phyloP scores from a whole-genome alignment of 2,797 vertebrate genomes.

The Lacerta viridis region DNA sequence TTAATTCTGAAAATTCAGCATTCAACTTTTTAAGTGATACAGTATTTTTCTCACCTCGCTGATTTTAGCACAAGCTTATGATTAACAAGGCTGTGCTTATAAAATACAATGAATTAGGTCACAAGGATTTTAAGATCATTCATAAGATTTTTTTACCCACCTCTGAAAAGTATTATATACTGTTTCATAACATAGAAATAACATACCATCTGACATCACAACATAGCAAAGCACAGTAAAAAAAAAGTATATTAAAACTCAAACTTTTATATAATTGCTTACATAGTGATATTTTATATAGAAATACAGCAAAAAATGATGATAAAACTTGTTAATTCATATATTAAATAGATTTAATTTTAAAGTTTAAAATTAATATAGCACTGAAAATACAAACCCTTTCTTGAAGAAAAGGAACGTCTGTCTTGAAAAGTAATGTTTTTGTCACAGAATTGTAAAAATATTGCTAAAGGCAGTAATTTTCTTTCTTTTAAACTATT shows the following conservation, averaged over 20 bases:
- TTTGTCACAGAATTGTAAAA: constrained; percentile 30
- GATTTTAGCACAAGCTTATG: constrained; percentile 44
- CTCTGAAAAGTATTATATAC: constrained; percentile 33
- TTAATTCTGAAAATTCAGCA: constrained; percentile 40
- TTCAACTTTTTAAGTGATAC: constrained; percentile 28
- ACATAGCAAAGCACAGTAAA: constrained; percentile 24
- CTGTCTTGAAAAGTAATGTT: not conserved
- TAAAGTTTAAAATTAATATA: not conserved
- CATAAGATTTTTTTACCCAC: constrained; percentile 7
- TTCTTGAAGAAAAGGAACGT: not conserved
- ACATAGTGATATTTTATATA: not conserved
- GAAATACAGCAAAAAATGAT: not conserved
- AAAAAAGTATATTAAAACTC: not conserved
- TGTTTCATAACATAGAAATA: not conserved
- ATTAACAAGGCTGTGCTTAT: constrained; percentile 41
- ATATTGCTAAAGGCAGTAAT: not conserved
- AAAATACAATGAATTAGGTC: accelerated
- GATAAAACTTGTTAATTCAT: not conserved
- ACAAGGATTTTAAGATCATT: constrained; percentile 20
- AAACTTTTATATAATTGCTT: not conserved
- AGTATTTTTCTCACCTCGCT: constrained; percentile 50
- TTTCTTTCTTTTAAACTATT: not conserved
- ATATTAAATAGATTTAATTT: not conserved
- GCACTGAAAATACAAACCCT: not conserved
- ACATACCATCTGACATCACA: not conserved